Base-by-base conservation (phyloP, 2,797 vertebrate genomes). In the Odontamblyopus rebecca region DNA sequence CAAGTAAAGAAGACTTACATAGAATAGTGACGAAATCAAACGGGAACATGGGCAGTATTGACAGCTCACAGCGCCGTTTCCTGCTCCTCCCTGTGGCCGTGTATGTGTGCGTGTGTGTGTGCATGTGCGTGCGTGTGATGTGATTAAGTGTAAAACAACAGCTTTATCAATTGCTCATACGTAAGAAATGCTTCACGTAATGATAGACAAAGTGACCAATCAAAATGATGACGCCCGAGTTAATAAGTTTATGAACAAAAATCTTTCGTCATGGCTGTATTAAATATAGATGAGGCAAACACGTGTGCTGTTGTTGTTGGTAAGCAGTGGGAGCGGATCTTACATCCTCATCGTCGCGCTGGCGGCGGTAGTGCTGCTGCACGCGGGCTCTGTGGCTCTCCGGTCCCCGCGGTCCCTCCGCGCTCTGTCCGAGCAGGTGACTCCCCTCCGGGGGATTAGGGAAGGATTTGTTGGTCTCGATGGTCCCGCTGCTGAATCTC, bases 291-390 rank as follows among this genome's bases (percentile, higher is more conserved):
- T 16, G 44, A 16, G 66, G 61, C 35, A 50, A 23, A 30, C 68
- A 56, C 65, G 69, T 27, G 70, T 57, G 63, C 15, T 41, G 29
- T n/a, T 15, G 12, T 15, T 50, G 13, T 13, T 23, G 9, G 15
- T 63, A 30, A 41, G 12, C 11, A 27, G n/a, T 65, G 63, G 23
- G n/a, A 41, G 41, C 13, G 77, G 69, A 82, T 89, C 96, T 97
- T 96, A 97, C 97, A 87, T 97, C 95, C 79, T 96, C 95, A 85
- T 97, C 96, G 81, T 96, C 95, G 87, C 91, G 84, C 82, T 88
- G 93, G 77, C 88, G 90, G 71, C 92, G 86, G 73, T 88, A 72
- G 79, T 92, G 94, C 76, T 92, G 92, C 85, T 93, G 93, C 19
- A 67, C 70, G 64, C 90, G 88, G 85, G 93, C 79, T 84, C 89